These are phyloP conservation scores for Nebria salina DNA, from an alignment of 2,888 invertebrate species.

Conservation along the genomic window DNA sequence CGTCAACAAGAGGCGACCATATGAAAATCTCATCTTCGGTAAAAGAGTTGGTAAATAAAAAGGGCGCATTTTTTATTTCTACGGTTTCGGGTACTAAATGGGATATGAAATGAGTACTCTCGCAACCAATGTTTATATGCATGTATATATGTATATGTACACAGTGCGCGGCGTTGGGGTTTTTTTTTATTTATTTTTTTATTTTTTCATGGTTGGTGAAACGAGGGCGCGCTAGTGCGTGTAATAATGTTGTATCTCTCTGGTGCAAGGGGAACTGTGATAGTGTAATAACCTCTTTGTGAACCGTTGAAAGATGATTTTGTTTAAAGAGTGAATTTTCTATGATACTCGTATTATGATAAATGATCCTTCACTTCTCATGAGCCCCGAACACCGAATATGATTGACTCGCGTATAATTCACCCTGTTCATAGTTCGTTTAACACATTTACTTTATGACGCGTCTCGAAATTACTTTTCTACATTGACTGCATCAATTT, in stretches of 20 bases:
- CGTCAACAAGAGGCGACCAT: constrained; percentile 26
- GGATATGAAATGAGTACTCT: constrained; percentile 55
- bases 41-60: constrained; percentile 38
- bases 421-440: neutral
- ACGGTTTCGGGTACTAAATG: constrained; percentile 56
- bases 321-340: constrained; percentile 14
- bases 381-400: neutral
- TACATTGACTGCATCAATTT: too few species aligned
- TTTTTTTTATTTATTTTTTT: neutral
- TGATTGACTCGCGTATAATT: neutral
- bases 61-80: constrained; percentile 54
- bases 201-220: constrained; percentile 22
- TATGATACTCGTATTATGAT: neutral
- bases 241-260: constrained; percentile 40
- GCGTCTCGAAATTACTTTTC: neutral
- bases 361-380: neutral
- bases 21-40: constrained; percentile 29
- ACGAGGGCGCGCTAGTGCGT: constrained; percentile 36
- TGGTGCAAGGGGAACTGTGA: neutral
- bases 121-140: constrained; percentile 13
- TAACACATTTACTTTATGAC: neutral
- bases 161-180: neutral
- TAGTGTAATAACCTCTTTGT: constrained; percentile 25
- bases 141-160: constrained; percentile 13
- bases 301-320: constrained; percentile 29